Conservation (phyloP, 2,113 vertebrate genomes). For the Rhipidura dahli region DNA sequence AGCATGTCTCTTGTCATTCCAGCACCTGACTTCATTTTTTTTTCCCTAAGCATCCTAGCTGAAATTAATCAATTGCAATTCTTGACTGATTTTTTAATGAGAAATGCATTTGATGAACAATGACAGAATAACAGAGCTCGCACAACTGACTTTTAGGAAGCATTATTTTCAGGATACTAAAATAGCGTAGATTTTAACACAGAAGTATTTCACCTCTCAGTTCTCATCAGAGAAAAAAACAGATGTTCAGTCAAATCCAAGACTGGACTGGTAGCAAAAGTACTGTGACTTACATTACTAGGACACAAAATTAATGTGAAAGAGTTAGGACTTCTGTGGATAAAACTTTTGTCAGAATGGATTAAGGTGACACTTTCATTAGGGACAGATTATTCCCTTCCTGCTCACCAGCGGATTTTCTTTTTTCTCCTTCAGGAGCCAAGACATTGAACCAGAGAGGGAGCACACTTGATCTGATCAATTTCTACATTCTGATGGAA, state of each 20-base stretch:
- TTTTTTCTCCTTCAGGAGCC: background rate
- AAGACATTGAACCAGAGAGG: background rate
- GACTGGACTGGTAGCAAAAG: background rate
- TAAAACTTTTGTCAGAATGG: background rate
- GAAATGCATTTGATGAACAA: background rate
- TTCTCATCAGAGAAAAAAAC: background rate
- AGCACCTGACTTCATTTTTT: background rate
- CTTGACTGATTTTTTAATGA: background rate
- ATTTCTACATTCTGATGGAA: background rate
- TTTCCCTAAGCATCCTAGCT: background rate
- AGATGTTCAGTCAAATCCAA: background rate
- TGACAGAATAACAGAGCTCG: background rate
- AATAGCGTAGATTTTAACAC: background rate
- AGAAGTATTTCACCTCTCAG: background rate
- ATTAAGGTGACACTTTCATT: background rate
- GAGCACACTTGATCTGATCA: background rate
- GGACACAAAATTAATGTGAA: background rate
- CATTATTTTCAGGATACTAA: background rate
- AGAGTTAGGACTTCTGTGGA: background rate
- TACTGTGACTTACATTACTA: background rate
- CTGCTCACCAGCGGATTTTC: background rate
- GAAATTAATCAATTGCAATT: background rate
- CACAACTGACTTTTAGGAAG: background rate
- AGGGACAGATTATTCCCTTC: background rate
- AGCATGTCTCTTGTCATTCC: background rate